These are phyloP conservation scores for Triplophysa siluroides DNA, from an alignment of 2,113 vertebrate species.

Conservation along the genomic window DNA sequence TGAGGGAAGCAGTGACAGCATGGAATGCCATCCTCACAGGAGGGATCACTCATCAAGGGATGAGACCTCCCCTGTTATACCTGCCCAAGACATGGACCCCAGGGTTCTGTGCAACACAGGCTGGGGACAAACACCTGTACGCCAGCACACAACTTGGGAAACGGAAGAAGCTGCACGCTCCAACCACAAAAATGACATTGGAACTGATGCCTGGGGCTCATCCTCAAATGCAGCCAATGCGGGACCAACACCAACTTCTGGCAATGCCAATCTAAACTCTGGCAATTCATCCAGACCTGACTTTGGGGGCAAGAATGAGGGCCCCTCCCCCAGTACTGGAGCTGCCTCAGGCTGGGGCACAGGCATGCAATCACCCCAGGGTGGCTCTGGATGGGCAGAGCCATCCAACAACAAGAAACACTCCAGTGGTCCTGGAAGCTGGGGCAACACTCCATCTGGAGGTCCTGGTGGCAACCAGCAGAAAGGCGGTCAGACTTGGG, in stretches of 20 bases:
- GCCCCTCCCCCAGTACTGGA: slow-evolving; percentile 87
- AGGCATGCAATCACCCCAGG: slow-evolving; percentile 68
- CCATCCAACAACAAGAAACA: slow-evolving; percentile 81
- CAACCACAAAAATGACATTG: slow-evolving; percentile 86
- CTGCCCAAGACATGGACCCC: slow-evolving; percentile 92
- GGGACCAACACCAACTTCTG: slow-evolving; percentile 59
- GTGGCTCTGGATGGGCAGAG: slow-evolving; percentile 80
- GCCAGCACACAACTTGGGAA: slow-evolving; percentile 96
- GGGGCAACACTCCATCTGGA: slow-evolving; percentile 80
- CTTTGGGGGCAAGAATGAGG: slow-evolving; percentile 86
- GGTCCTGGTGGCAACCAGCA: slow-evolving; percentile 78
- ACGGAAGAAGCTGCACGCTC: slow-evolving; percentile 85
- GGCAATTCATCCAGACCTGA: slow-evolving; percentile 80
- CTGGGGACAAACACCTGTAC: slow-evolving; percentile 97
- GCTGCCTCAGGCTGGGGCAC: slow-evolving; percentile 90
- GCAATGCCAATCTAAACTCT: slow-evolving; percentile 62
- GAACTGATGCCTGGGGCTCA: slow-evolving; percentile 89
- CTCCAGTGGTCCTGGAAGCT: slow-evolving; percentile 81
- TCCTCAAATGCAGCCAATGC: slow-evolving; percentile 61
- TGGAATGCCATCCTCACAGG: slow-evolving; percentile 76
- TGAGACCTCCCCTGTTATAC: slow-evolving; percentile 75
- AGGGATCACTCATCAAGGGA: slow-evolving; percentile 75
- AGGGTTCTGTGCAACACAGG: slow-evolving; percentile 95
- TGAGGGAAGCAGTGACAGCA: slow-evolving; percentile 86
- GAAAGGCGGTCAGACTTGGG: slow-evolving; percentile 91